phyloP scores from a whole-genome alignment of 2,797 vertebrate species.

The Schizopygopsis pylzovi region DNA sequence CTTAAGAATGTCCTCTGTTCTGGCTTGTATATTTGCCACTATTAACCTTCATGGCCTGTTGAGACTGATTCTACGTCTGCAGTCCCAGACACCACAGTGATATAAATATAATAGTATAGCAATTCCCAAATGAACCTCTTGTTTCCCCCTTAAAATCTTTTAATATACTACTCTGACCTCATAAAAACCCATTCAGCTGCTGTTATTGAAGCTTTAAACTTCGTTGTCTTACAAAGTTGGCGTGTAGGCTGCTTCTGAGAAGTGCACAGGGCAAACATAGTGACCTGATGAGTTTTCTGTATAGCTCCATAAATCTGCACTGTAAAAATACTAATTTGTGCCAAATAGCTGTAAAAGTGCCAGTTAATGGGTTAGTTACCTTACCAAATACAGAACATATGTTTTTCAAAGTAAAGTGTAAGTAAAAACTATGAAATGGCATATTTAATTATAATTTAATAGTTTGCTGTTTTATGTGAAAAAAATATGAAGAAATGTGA shows the following conservation, averaged over 20 bases:
- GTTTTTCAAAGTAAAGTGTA: background rate
- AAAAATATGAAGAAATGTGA: background rate
- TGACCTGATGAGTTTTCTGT: background rate
- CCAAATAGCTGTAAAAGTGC: background rate
- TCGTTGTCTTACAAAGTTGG: background rate
- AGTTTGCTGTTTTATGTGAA: background rate
- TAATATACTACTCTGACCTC: background rate
- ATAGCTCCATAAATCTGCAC: background rate
- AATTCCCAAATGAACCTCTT: background rate
- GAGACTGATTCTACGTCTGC: background rate
- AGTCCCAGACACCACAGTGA: background rate
- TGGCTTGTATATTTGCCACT: conserved; percentile 9
- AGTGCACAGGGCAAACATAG: background rate
- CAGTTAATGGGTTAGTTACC: background rate
- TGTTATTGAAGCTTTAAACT: background rate
- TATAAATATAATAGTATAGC: background rate
- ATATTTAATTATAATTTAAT: background rate
- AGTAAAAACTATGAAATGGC: background rate
- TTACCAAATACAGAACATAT: background rate
- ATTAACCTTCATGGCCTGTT: background rate
- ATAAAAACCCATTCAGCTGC: background rate
- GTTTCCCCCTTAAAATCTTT: background rate
- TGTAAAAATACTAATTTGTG: background rate
- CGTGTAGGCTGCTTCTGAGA: background rate
- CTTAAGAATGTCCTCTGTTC: conserved; percentile 45